Conservation (phyloP, 1,140 invertebrate genomes). For the Bilobella aurantiaca region DNA sequence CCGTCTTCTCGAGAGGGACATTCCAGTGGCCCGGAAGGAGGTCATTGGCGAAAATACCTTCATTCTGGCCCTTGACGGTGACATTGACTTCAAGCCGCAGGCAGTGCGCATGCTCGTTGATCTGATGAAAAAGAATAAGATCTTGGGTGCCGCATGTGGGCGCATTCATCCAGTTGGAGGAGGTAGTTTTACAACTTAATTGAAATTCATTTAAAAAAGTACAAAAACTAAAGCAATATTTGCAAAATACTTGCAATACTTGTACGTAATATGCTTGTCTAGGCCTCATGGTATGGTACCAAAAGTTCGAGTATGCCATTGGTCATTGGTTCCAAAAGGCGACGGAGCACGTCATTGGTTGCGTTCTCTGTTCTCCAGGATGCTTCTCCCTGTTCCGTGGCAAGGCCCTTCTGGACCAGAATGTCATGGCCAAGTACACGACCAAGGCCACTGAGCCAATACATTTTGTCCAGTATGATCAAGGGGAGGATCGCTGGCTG, state of each 20-base stretch:
- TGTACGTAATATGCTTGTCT: constrained; percentile 17
- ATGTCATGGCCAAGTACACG: constrained; percentile 51
- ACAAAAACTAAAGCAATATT: not conserved
- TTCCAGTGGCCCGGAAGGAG: constrained; percentile 38
- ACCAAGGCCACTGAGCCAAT: constrained; percentile 41
- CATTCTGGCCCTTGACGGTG: constrained; percentile 47
- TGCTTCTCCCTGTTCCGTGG: constrained; percentile 51
- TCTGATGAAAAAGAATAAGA: constrained; percentile 46
- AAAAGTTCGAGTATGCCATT: constrained; percentile 51
- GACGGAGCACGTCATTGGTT: constrained; percentile 56
- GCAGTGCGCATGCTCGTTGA: constrained; percentile 45
- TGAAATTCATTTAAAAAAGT: too few relatives aligned
- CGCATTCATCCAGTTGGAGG: constrained; percentile 45
- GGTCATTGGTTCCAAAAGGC: constrained; percentile 58
- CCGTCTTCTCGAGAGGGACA: constrained; percentile 34
- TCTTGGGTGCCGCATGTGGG: constrained; percentile 48
- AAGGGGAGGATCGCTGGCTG: constrained; percentile 55
- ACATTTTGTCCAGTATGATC: constrained; percentile 41
- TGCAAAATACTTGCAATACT: too few relatives aligned
- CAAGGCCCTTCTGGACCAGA: constrained; percentile 51
- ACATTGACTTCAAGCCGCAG: constrained; percentile 48
- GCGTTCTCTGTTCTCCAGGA: constrained; percentile 54
- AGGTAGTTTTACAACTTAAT: too few relatives aligned
- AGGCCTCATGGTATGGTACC: constrained; percentile 49
- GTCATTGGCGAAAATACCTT: constrained; percentile 47